Conservation (phyloP, 2,113 vertebrate genomes). For the Zapus hudsonius region DNA sequence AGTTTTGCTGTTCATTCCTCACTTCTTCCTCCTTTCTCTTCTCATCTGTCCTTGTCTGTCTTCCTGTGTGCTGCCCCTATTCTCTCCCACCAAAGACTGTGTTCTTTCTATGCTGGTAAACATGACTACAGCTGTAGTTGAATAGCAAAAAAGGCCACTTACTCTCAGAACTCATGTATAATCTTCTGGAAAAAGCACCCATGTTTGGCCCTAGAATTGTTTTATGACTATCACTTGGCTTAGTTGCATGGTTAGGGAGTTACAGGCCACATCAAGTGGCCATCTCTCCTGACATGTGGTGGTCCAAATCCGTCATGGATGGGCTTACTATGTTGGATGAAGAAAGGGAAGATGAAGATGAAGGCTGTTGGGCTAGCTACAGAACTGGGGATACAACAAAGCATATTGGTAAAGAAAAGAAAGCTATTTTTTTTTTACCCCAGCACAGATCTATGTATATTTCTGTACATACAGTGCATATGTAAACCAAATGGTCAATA, state of each 20-base stretch:
- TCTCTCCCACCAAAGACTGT: not conserved
- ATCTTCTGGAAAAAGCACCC: not conserved
- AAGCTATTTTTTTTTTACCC: not conserved
- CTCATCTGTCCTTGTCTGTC: not conserved
- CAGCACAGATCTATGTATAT: not conserved
- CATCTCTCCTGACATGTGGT: not conserved
- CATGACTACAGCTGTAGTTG: not conserved
- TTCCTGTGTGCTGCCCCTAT: not conserved
- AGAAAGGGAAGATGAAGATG: not conserved
- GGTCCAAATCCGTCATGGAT: not conserved
- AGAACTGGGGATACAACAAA: not conserved
- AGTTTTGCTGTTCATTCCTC: fast-evolving
- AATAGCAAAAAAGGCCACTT: not conserved
- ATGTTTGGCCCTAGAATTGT: not conserved
- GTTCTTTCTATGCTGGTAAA: not conserved
- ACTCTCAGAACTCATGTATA: not conserved
- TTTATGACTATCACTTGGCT: not conserved
- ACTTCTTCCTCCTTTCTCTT: not conserved
- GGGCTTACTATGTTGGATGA: not conserved
- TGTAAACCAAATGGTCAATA: not conserved
- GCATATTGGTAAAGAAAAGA: not conserved
- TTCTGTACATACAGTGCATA: not conserved
- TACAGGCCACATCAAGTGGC: not conserved
- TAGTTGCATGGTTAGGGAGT: not conserved
- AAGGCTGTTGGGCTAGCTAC: not conserved